Evolutionary conservation across 2,113 vertebrate genomes (phyloP), one percentile per base, ranked within the genome.

Genomic region (Scytalopus superciliaris): DNA sequence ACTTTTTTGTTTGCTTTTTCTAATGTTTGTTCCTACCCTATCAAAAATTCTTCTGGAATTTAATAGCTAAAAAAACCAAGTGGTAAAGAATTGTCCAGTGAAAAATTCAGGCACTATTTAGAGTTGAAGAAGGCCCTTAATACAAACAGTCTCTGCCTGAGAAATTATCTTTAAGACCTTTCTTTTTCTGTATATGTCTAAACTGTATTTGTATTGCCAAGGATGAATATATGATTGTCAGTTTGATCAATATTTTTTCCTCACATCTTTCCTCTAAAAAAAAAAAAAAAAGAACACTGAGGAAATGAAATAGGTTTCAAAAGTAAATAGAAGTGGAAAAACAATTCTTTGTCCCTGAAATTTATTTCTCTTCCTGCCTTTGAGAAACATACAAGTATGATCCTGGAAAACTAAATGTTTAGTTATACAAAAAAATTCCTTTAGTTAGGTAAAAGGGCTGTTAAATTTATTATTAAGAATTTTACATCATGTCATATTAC

Each of bases 1-100:
- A 5, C 0, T 4, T 25, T 53, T 62, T n/a, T 39, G 4, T 19
- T 56, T 47, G 2, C 0, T 42, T 31, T 47, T 73, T 24, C 7
- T 7, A n/a, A 33, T 42, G 2, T 47, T 87, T 80, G 0, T 27
- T 5, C 42, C 23, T 4, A 21, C 1, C 2, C 4, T 18, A 67
- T 40, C 23, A 66, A 49, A 56, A 10, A 27, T 39, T 63, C 0
- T 72, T 85, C 31, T 72, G 30, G 4, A 86, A 64, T 73, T 72
- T 52, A 64, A 55, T 28, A 47, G 6, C 15, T 47, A 72, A 80
- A 30, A 73, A 76, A 92, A 3, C 9, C 4, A 67, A 49, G 28
- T 25, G 6, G 10, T 62, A 37, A 55, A 75, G 11, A 83, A 52
- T 21, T 50, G 2, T 28, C 59, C 13, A 23, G 5, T 64, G 60